Conservation (phyloP, 1,140 invertebrate genomes). For the Eulimnadia texana region DNA sequence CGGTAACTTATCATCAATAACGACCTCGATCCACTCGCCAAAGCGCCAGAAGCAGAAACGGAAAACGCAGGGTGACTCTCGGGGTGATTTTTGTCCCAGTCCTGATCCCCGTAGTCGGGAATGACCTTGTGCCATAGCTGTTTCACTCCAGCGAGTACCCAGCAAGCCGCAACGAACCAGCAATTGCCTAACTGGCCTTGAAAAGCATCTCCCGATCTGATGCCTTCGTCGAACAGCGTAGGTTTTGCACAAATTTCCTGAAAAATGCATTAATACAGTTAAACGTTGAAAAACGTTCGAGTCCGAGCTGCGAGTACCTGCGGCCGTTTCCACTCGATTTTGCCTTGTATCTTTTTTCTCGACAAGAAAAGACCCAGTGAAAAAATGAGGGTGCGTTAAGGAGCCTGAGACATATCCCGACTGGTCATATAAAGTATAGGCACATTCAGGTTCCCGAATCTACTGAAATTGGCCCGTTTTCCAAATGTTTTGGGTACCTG, state of each 20-base stretch:
- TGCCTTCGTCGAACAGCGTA: constrained; percentile 39
- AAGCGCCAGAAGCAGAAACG: constrained; percentile 40
- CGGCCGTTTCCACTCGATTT: constrained; percentile 34
- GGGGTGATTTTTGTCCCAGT: constrained; percentile 23
- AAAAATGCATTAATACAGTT: constrained; percentile 15
- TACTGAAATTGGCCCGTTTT: background rate
- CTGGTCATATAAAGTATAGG: background rate
- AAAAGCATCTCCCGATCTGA: constrained; percentile 37
- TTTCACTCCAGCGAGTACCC: constrained; percentile 40
- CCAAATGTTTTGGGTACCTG: background rate
- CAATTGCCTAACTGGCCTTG: constrained; percentile 46
- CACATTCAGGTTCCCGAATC: background rate
- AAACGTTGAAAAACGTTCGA: background rate
- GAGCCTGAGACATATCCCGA: background rate
- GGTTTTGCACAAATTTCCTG: constrained; percentile 38
- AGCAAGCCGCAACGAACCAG: constrained; percentile 48
- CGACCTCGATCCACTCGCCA: constrained; percentile 40
- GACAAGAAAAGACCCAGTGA: constrained; percentile 28
- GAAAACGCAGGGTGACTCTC: constrained; percentile 35
- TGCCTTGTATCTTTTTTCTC: constrained; percentile 25
- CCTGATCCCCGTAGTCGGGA: constrained; percentile 28
- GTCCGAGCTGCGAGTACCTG: constrained; percentile 24
- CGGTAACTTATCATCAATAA: constrained; percentile 43
- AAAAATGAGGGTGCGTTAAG: background rate
- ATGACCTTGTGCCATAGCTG: constrained; percentile 38